phyloP scores from a whole-genome alignment of 1,140 invertebrate genomes.

The Platorchestia sp. region DNA sequence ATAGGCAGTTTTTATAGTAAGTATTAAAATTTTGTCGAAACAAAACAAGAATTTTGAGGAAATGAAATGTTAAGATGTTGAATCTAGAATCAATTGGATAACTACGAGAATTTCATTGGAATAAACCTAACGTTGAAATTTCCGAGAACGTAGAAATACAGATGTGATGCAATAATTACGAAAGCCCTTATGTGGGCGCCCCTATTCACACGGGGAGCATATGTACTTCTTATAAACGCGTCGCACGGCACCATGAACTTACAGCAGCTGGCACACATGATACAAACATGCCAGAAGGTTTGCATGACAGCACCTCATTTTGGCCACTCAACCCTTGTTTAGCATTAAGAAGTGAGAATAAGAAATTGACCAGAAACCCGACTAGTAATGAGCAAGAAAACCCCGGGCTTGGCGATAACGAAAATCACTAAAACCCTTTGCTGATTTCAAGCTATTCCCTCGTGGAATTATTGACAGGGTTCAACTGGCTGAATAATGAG shows the following conservation, averaged over 20 bases:
- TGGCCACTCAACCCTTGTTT: neutral
- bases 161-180: too few species aligned
- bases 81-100: too few species aligned
- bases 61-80: too few species aligned
- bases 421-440: constrained; percentile 28
- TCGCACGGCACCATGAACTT: neutral
- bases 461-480: constrained; percentile 44
- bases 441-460: neutral
- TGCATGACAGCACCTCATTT: neutral
- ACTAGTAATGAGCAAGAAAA: constrained; percentile 25
- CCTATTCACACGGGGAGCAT: neutral
- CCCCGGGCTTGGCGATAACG: constrained; percentile 27
- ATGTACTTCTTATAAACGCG: neutral
- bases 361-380: constrained; percentile 29
- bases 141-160: too few species aligned
- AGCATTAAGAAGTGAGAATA: constrained; percentile 25
- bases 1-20: too few species aligned
- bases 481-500: constrained; percentile 50
- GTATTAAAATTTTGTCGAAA: too few species aligned
- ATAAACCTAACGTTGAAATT: too few species aligned
- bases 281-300: neutral
- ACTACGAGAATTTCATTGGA: too few species aligned
- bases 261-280: neutral
- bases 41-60: too few species aligned
- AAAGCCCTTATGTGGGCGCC: too few species aligned